phyloP scores from a whole-genome alignment of 1,140 invertebrate genomes.

The Drepana arcuata region DNA sequence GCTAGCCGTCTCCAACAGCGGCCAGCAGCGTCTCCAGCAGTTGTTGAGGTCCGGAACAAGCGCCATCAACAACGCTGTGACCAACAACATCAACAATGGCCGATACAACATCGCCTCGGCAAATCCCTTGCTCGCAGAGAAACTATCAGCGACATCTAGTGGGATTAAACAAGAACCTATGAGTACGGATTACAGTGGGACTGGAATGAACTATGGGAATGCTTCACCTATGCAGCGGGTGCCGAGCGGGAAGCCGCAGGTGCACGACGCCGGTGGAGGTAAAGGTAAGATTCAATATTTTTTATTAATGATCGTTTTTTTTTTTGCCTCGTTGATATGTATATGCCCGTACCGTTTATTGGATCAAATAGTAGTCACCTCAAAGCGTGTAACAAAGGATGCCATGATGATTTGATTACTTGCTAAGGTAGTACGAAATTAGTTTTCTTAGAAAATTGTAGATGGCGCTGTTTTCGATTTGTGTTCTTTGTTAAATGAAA shows the following conservation, averaged over 20 bases:
- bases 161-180: slow-evolving; percentile 71
- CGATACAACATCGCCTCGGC: slow-evolving; percentile 86
- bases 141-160: slow-evolving; percentile 72
- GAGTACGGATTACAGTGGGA: slow-evolving; percentile 62
- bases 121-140: slow-evolving; percentile 84
- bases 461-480: no score
- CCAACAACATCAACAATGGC: slow-evolving; percentile 72
- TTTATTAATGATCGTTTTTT: slow-evolving; percentile 12
- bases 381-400: no score
- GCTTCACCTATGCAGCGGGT: slow-evolving; percentile 66
- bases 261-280: slow-evolving; percentile 65
- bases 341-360: no score
- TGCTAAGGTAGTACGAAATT: no score
- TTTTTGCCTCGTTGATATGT: no score
- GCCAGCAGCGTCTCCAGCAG: slow-evolving; percentile 61
- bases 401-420: no score
- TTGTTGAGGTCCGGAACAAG: slow-evolving; percentile 53
- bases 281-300: slow-evolving; percentile 60
- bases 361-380: no score
- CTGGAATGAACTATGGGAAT: slow-evolving; percentile 66
- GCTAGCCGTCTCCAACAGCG: slow-evolving; percentile 43
- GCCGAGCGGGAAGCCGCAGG: slow-evolving; percentile 65
- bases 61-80: slow-evolving; percentile 60
- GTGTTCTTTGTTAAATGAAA: no score
- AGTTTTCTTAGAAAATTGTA: no score